Percentiles rank a stretch among this genome's conserved stretches.
Evolutionary conservation across 2,888 invertebrate genomes (phyloP).

Genomic region (Itoplectis maculator): DNA sequence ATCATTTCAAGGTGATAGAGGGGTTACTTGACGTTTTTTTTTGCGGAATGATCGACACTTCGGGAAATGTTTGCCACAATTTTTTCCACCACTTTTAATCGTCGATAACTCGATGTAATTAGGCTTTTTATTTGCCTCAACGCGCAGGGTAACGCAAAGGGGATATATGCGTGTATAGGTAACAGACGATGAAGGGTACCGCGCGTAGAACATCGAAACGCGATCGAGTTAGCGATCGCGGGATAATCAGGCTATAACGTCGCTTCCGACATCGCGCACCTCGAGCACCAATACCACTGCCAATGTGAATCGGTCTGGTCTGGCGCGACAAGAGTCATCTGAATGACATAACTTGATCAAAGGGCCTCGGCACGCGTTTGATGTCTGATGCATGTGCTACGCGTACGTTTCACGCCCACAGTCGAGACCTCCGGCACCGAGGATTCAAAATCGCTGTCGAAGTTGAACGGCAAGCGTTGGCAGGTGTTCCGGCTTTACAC

Average conservation of each 20-base stretch:
- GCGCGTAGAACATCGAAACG: slow-evolving; percentile 23
- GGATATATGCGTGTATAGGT: slow-evolving; percentile 1
- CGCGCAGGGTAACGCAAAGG: background rate
- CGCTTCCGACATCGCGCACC: slow-evolving; percentile 55
- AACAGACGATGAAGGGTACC: background rate
- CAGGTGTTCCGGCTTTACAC: slow-evolving; percentile 43
- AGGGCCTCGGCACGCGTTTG: slow-evolving; percentile 81
- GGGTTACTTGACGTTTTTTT: too few species aligned
- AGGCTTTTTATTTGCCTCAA: slow-evolving; percentile 9
- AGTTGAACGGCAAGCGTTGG: slow-evolving; percentile 42
- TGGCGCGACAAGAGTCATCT: slow-evolving; percentile 82
- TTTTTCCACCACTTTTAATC: background rate
- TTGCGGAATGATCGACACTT: background rate
- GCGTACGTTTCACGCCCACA: slow-evolving; percentile 76
- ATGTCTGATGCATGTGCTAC: slow-evolving; percentile 81
- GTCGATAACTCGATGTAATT: slow-evolving; percentile 30
- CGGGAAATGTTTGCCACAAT: background rate
- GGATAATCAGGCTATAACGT: slow-evolving; percentile 63
- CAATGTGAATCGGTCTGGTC: slow-evolving; percentile 73
- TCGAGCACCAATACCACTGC: slow-evolving; percentile 51
- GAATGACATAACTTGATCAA: slow-evolving; percentile 84
- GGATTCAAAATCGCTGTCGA: slow-evolving; percentile 64
- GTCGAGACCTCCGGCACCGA: slow-evolving; percentile 52
- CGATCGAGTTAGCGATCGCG: slow-evolving; percentile 59
- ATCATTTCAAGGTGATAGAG: too few species aligned